Percentiles rank a stretch among this genome's conserved stretches.
Conservation (phyloP, 30 jellyfish, hydroid and myxozoan species). For the Mastigias papua region DNA sequence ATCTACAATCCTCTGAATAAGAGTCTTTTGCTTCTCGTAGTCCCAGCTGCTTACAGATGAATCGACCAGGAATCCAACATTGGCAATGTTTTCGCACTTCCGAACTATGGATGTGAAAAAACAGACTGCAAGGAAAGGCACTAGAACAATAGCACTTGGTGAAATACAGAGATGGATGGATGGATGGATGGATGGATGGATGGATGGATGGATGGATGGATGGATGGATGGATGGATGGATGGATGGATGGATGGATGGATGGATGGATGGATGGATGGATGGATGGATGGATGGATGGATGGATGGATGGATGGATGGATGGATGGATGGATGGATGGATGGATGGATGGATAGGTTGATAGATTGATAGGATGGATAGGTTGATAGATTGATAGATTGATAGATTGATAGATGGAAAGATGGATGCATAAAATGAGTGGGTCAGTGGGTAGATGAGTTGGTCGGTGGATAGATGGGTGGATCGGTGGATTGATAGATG, state of each 20-base stretch:
- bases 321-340: not conserved
- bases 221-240: not conserved
- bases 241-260: not conserved
- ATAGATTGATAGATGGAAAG: not conserved
- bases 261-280: not conserved
- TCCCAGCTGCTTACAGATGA: conserved; percentile 78
- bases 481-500: too few relatives aligned
- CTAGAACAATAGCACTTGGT: not conserved
- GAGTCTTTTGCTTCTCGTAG: conserved; percentile 68
- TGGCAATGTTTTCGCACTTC: conserved; percentile 75
- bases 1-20: conserved; percentile 69
- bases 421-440: not conserved
- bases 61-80: conserved; percentile 87
- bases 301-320: not conserved
- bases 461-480: not conserved
- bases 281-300: not conserved
- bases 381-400: not conserved
- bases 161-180: too few relatives aligned
- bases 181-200: not conserved
- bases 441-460: not conserved
- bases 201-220: not conserved
- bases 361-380: not conserved
- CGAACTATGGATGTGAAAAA: conserved; percentile 10
- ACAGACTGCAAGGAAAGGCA: not conserved
- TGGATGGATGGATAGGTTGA: not conserved